Evolutionary conservation across 2,113 vertebrate genomes (phyloP).

Genomic region (Tyrannus savana): DNA sequence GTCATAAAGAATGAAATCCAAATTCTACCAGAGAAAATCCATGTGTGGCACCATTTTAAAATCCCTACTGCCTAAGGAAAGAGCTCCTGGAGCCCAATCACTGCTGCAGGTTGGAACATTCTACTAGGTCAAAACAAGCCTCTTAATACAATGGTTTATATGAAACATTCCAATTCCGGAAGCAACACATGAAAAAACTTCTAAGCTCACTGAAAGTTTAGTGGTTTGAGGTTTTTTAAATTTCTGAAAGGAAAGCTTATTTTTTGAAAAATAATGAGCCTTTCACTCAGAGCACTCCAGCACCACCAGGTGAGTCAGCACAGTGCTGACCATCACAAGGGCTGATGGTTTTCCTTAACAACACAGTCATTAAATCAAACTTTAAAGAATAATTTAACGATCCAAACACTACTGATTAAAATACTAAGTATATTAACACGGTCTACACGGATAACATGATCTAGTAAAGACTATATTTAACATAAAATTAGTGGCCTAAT

Average conservation of each 20-base stretch:
- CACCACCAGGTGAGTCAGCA: neutral
- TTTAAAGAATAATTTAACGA: neutral
- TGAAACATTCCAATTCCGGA: neutral
- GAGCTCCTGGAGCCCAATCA: neutral
- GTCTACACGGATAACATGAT: neutral
- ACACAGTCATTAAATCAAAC: neutral
- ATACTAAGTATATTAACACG: neutral
- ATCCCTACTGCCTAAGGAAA: neutral
- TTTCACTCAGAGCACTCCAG: neutral
- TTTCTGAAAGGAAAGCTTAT: neutral
- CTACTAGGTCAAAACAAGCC: neutral
- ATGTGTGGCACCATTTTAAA: neutral
- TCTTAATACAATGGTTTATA: neutral
- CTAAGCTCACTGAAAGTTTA: neutral
- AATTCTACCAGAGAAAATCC: neutral
- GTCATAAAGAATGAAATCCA: neutral
- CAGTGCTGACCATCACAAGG: neutral
- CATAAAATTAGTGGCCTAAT: neutral
- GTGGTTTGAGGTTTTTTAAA: fast-evolving
- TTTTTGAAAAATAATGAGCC: neutral
- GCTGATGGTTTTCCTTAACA: neutral
- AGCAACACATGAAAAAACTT: neutral
- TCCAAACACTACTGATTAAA: neutral
- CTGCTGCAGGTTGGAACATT: neutral
- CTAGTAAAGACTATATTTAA: neutral